A percentile compares a stretch with the other conserved stretches of the same genome.
These are phyloP conservation scores for Drosophila mulleri DNA, from an alignment of 2,888 invertebrate genomes.

Conservation along the genomic window DNA sequence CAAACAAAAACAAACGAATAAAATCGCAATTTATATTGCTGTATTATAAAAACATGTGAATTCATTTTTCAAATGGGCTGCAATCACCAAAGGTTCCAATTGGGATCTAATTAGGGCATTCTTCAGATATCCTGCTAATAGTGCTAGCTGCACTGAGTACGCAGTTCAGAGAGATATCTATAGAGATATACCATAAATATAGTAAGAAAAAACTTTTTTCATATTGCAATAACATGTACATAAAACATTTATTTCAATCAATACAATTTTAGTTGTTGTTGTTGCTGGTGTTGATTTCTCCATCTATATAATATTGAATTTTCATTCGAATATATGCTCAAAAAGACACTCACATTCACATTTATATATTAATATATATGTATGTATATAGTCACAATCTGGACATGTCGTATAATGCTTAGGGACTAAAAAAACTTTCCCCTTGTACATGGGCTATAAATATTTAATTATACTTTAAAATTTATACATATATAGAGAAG, in stretches of 20 bases:
- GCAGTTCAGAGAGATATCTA: background rate
- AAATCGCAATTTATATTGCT: conserved; percentile 73
- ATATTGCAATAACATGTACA: conserved; percentile 71
- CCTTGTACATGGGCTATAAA: conserved; percentile 36
- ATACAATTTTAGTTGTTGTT: conserved; percentile 38
- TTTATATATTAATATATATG: conserved; percentile 8
- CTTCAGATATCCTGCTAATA: too few relatives aligned
- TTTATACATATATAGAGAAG: conserved; percentile 16
- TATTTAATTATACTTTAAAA: conserved; percentile 32
- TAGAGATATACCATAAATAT: background rate
- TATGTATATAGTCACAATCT: conserved; percentile 61
- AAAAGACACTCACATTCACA: conserved; percentile 75
- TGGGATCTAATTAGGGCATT: too few relatives aligned
- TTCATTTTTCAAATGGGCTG: too few relatives aligned
- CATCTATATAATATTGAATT: conserved; percentile 34
- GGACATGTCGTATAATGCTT: conserved; percentile 58
- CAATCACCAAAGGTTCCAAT: too few relatives aligned
- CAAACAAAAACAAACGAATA: conserved; percentile 53
- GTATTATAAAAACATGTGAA: conserved; percentile 26
- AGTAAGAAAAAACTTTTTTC: conserved; percentile 15
- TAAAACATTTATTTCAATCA: conserved; percentile 77
- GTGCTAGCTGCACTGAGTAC: background rate
- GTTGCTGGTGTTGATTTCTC: conserved; percentile 43
- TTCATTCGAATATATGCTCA: conserved; percentile 37
- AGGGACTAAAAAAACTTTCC: conserved; percentile 37